These are phyloP conservation scores for Lycocerus yunnanus DNA, from an alignment of 2,888 invertebrate genomes.

Conservation along the genomic window DNA sequence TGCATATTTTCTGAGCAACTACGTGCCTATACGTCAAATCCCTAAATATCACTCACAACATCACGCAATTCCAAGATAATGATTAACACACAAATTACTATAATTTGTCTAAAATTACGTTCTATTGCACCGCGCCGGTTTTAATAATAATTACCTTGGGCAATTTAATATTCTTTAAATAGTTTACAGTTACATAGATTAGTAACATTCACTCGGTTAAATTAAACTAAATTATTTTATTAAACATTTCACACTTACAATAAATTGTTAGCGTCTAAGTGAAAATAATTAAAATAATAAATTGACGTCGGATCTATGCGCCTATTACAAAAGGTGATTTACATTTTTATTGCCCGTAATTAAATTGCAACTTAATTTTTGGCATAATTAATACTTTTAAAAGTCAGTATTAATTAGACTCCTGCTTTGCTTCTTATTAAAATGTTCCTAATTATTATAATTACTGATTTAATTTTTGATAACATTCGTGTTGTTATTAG, in stretches of 20 bases:
- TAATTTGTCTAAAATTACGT: background rate
- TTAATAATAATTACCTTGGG: background rate
- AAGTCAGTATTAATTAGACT: background rate
- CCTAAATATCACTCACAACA: background rate
- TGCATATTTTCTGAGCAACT: background rate
- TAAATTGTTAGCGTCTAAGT: background rate
- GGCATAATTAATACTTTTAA: background rate
- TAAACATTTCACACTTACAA: background rate
- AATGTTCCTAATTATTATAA: background rate
- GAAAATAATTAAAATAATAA: background rate
- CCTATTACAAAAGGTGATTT: background rate
- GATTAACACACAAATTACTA: background rate
- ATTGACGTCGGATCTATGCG: background rate
- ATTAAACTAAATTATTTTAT: background rate
- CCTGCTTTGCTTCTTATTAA: background rate
- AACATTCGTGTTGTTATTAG: background rate
- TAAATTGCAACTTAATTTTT: background rate
- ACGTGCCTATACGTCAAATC: background rate
- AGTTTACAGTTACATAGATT: background rate
- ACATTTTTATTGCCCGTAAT: background rate
- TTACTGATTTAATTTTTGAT: background rate
- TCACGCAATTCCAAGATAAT: background rate
- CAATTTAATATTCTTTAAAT: background rate
- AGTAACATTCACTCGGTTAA: background rate
- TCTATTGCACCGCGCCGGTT: background rate